phyloP scores from a whole-genome alignment of 2,797 vertebrate genomes.

The Lagorchestes hirsutus region DNA sequence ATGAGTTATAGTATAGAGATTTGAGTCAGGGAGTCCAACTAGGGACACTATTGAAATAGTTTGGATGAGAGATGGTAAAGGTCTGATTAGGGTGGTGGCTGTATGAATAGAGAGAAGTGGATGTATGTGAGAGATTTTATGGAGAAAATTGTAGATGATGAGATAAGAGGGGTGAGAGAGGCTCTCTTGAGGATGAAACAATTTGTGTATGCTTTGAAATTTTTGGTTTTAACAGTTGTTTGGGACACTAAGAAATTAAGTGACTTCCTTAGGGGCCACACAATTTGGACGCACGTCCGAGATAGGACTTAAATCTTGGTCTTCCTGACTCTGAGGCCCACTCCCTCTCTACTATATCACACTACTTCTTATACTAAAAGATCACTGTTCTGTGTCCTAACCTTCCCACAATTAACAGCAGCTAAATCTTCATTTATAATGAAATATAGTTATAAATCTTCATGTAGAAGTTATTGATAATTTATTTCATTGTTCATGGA shows the following conservation, averaged over 20 bases:
- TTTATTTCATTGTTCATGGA: neutral
- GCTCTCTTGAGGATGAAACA: neutral
- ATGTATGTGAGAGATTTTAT: neutral
- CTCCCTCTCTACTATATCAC: too few relatives aligned
- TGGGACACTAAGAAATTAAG: neutral
- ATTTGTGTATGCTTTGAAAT: neutral
- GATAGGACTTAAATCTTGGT: neutral
- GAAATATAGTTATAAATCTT: neutral
- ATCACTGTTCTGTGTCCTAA: neutral
- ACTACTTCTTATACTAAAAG: neutral
- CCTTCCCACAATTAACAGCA: neutral
- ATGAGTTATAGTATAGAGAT: neutral
- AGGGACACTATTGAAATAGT: neutral
- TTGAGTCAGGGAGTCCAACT: neutral
- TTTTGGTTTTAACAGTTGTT: neutral
- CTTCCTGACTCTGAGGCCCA: too few relatives aligned
- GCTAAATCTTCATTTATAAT: neutral
- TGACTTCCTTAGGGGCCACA: neutral
- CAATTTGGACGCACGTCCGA: neutral
- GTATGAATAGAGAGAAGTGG: neutral
- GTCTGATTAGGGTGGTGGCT: neutral
- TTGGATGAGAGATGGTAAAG: neutral
- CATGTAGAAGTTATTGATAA: neutral
- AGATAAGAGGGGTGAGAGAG: neutral
- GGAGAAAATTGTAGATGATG: neutral